Conservation (phyloP, 2,113 vertebrate species). For the Tetrao urogallus region DNA sequence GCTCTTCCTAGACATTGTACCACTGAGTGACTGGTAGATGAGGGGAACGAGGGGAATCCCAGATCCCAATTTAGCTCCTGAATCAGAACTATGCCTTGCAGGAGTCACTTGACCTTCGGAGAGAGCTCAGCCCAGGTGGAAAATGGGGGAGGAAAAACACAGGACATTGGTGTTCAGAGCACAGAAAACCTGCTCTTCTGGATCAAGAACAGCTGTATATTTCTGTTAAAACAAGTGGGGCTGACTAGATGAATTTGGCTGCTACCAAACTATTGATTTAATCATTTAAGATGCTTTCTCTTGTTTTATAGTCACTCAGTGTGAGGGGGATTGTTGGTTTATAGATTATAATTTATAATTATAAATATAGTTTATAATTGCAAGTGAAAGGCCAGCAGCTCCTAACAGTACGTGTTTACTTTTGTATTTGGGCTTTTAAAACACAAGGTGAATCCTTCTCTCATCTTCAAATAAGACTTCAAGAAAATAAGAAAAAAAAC, state of each 20-base stretch:
- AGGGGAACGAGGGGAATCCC: slow-evolving; percentile 8
- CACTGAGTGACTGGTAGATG: not conserved
- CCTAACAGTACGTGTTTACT: not conserved
- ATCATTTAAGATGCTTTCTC: not conserved
- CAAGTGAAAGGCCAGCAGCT: not conserved
- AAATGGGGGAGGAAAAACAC: not conserved
- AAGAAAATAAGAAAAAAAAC: not conserved
- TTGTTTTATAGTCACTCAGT: not conserved
- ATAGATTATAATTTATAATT: too few species aligned
- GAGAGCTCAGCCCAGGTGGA: not conserved
- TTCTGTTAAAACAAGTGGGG: not conserved
- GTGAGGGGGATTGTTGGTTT: not conserved
- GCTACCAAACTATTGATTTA: not conserved
- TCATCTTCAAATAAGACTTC: not conserved
- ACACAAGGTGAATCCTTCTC: not conserved
- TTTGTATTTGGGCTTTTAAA: not conserved
- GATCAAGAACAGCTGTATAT: not conserved
- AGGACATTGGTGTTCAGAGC: not conserved
- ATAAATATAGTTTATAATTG: not conserved
- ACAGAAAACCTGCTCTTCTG: not conserved
- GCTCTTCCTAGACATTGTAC: not conserved
- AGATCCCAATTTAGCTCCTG: slow-evolving; percentile 7
- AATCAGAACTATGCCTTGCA: not conserved
- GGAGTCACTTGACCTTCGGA: slow-evolving; percentile 21
- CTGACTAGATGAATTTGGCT: not conserved